These are phyloP conservation scores for Peromyscus aztecus DNA, from an alignment of 2,797 vertebrate species.

Conservation along the genomic window DNA sequence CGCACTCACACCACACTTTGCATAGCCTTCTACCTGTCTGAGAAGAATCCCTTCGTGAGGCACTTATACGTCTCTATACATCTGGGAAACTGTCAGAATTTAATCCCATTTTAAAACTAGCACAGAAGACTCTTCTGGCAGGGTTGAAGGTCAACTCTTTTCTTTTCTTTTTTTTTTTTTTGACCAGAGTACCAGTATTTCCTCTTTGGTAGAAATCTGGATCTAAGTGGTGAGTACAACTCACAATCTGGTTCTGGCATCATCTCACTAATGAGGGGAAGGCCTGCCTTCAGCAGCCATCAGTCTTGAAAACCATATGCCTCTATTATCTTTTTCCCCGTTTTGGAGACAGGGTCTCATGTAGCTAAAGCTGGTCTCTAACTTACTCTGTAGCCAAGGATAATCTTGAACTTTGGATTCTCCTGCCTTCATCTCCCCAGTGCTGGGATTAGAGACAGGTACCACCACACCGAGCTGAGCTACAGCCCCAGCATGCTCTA, in stretches of 20 bases:
- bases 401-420: not conserved
- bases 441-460: not conserved
- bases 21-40: conserved; percentile 55
- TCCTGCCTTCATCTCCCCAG: not conserved
- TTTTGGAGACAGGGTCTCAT: not conserved
- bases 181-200: conserved; percentile 11
- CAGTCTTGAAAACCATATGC: conserved; percentile 24
- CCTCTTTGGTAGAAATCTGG: not conserved
- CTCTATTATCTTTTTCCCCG: not conserved
- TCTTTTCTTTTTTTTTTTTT: not conserved
- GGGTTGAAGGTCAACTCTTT: not conserved
- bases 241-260: not conserved
- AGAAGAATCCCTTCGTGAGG: conserved; percentile 75
- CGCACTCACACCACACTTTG: conserved; percentile 9
- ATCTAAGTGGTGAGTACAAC: not conserved
- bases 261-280: not conserved
- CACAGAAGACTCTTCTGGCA: conserved; percentile 31
- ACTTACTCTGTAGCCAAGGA: not conserved
- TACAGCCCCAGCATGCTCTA: too few species aligned
- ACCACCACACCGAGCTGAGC: not conserved
- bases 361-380: not conserved
- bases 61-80: conserved; percentile 80
- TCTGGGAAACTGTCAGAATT: conserved; percentile 50
- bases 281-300: not conserved
- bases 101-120: conserved; percentile 44